phyloP scores from a whole-genome alignment of 2,113 vertebrate genomes.

The Lophura nycthemera region DNA sequence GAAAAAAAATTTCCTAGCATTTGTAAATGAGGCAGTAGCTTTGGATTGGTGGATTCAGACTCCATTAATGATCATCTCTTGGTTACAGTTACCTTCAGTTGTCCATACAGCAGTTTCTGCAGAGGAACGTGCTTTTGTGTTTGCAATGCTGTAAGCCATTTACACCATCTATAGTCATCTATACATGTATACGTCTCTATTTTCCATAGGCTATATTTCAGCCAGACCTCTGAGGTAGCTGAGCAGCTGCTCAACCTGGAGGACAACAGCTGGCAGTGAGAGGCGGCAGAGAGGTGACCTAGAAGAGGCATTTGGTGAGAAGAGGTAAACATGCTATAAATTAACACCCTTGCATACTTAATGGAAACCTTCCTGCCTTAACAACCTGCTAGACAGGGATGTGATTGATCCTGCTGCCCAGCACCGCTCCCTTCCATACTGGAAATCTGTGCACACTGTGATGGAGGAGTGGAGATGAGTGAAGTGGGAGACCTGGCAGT shows the following conservation, averaged over 20 bases:
- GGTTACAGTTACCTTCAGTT: neutral
- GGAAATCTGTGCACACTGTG: neutral
- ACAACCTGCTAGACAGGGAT: neutral
- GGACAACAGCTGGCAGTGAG: neutral
- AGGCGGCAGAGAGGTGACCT: neutral
- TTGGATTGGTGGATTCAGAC: neutral
- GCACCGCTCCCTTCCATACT: neutral
- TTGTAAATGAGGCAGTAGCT: neutral
- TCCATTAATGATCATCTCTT: neutral
- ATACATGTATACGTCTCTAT: neutral
- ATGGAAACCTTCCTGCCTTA: slow-evolving; percentile 46
- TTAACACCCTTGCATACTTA: slow-evolving; percentile 36
- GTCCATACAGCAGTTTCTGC: neutral
- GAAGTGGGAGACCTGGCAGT: neutral
- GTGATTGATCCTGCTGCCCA: neutral
- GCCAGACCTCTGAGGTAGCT: neutral
- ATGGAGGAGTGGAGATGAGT: neutral
- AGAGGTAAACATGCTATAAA: slow-evolving; percentile 15
- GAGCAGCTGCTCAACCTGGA: neutral
- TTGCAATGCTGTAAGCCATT: neutral
- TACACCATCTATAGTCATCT: neutral
- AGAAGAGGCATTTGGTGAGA: neutral
- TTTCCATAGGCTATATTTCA: neutral
- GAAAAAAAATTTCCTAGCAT: neutral
- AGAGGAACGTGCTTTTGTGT: neutral